phyloP scores from a whole-genome alignment of 2,797 vertebrate species.

The Sebastes minor region DNA sequence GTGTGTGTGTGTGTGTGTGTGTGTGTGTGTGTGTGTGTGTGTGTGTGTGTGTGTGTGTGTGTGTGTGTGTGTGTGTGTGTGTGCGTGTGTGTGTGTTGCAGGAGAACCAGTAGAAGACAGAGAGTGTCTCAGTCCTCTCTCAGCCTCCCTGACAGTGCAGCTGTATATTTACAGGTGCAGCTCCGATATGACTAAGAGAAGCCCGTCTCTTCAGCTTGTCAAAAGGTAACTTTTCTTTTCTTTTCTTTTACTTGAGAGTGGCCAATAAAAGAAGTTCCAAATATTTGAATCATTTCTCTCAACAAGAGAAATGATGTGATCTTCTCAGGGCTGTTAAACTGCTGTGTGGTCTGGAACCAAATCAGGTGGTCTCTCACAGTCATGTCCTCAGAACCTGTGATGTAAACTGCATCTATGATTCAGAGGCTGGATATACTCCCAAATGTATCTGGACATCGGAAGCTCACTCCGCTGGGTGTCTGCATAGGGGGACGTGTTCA shows the following conservation, averaged over 20 bases:
- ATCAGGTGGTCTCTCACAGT: neutral
- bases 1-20: no score
- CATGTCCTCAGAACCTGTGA: neutral
- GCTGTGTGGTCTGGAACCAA: neutral
- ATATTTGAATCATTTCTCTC: neutral
- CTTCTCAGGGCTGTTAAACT: neutral
- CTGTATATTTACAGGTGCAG: slow-evolving; percentile 46
- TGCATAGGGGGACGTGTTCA: neutral
- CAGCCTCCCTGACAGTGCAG: slow-evolving; percentile 29
- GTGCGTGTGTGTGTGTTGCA: slow-evolving; percentile 26
- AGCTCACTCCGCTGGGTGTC: neutral
- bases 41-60: neutral
- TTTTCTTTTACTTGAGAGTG: neutral
- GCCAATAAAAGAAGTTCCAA: neutral
- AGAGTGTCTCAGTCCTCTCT: neutral
- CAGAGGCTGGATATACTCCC: neutral
- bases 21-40: neutral
- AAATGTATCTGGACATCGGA: neutral
- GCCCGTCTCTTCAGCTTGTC: slow-evolving; percentile 65
- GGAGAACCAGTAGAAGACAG: neutral
- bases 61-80: neutral
- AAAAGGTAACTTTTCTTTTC: slow-evolving; percentile 59
- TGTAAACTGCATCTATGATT: neutral
- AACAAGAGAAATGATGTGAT: neutral
- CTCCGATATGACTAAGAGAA: slow-evolving; percentile 72